These are phyloP conservation scores for Anguilla anguilla DNA, from an alignment of 2,797 vertebrate genomes.

Conservation along the genomic window DNA sequence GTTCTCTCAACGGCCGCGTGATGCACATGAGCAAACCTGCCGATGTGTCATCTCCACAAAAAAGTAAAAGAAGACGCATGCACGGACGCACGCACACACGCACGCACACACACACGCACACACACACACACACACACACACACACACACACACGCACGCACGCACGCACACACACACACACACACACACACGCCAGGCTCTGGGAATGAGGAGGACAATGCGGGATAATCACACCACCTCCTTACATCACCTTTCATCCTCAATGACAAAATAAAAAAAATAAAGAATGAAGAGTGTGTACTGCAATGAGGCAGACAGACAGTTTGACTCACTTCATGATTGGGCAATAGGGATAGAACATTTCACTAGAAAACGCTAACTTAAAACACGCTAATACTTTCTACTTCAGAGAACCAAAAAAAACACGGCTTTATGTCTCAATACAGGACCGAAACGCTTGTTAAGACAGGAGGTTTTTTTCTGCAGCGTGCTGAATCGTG, in stretches of 20 bases:
- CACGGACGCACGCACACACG: slow-evolving; percentile 22
- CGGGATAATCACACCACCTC: neutral
- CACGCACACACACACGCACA: neutral
- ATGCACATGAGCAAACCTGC: slow-evolving; percentile 52
- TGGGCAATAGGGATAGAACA: too few relatives aligned
- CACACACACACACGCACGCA: slow-evolving; percentile 22
- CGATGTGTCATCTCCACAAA: slow-evolving; percentile 49
- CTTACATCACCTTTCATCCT: neutral
- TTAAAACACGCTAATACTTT: too few relatives aligned
- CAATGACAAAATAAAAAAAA: neutral
- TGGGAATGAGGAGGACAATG: neutral
- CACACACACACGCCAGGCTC: neutral
- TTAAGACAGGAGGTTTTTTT: too few relatives aligned
- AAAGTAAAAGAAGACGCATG: slow-evolving; percentile 28
- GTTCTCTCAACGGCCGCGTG: slow-evolving; percentile 17
- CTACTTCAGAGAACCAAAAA: neutral
- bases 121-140: too few relatives aligned
- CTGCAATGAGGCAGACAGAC: too few relatives aligned
- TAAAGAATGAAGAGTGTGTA: neutral
- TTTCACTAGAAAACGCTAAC: too few relatives aligned
- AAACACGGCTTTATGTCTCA: too few relatives aligned
- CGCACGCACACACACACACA: neutral
- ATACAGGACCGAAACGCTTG: too few relatives aligned
- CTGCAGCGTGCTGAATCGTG: neutral
- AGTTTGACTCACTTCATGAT: too few relatives aligned